Evolutionary conservation across 2,113 vertebrate species (phyloP).

Genomic region (Sebastes schlegelii): DNA sequence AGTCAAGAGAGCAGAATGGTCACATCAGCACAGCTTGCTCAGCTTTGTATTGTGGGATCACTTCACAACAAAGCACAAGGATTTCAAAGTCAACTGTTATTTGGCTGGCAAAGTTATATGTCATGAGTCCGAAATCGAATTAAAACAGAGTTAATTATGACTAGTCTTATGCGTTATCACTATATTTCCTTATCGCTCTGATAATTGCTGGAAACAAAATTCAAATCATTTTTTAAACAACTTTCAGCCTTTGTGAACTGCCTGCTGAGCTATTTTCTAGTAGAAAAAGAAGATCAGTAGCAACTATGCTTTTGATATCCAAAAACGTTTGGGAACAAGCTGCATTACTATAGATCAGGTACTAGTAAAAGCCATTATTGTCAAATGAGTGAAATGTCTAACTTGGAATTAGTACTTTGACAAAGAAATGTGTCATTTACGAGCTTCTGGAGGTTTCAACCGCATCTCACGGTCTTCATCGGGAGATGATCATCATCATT

Average conservation of each 20-base stretch:
- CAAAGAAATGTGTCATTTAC: too few species aligned
- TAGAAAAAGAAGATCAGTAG: not conserved
- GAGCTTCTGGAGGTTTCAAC: not conserved
- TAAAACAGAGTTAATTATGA: not conserved
- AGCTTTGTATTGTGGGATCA: not conserved
- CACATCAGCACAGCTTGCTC: slow-evolving; percentile 25
- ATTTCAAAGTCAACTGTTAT: not conserved
- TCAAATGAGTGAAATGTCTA: not conserved
- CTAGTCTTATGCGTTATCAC: not conserved
- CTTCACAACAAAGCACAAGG: slow-evolving; percentile 7
- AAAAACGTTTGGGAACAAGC: not conserved
- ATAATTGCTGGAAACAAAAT: too few species aligned
- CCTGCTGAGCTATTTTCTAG: not conserved
- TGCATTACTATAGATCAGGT: not conserved
- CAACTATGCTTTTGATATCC: not conserved
- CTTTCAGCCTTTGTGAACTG: not conserved
- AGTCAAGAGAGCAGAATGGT: slow-evolving; percentile 42
- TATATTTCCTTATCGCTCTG: not conserved
- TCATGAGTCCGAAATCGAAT: not conserved
- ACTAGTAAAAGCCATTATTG: not conserved
- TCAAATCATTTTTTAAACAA: too few species aligned
- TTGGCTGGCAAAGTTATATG: not conserved
- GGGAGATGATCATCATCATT: too few species aligned
- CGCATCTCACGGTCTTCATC: not conserved
- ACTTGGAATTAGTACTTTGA: too few species aligned